Conservation (phyloP, 37 sponge, comb jelly and placozoan species). For the Axinella damicornis region DNA sequence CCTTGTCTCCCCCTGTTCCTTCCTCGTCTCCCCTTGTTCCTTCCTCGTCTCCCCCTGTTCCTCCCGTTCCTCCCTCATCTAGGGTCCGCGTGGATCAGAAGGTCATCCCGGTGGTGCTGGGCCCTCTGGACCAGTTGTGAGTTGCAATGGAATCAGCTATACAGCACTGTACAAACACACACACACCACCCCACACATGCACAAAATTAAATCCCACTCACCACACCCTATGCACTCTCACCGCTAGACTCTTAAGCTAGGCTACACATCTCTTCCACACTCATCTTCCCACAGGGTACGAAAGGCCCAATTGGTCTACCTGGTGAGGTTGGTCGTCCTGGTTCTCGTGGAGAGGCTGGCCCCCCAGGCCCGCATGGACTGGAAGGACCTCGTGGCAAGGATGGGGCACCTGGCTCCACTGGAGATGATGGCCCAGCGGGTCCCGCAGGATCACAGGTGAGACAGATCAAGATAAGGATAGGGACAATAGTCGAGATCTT, state of each 20-base stretch:
- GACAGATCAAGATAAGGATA: no score
- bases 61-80: no score
- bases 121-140: conserved; percentile 54
- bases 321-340: conserved; percentile 60
- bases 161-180: no score
- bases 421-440: conserved; percentile 55
- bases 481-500: no score
- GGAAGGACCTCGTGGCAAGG: conserved; percentile 27
- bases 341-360: conserved; percentile 51
- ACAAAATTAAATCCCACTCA: no score
- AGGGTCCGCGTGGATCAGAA: conserved; percentile 60
- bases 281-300: conserved; percentile 16
- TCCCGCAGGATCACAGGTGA: conserved; percentile 8
- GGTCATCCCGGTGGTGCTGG: conserved; percentile 76
- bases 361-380: conserved; percentile 61
- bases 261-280: not conserved
- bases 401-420: conserved; percentile 24
- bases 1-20: no score
- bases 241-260: no score
- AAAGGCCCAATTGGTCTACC: conserved; percentile 53
- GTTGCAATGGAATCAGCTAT: not conserved
- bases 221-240: no score
- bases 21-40: no score
- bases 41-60: no score
- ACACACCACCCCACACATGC: no score